Percentiles rank a stretch among this genome's conserved stretches.
These are phyloP conservation scores for Drosophila koepferae DNA, from an alignment of 2,888 invertebrate species.

Conservation along the genomic window DNA sequence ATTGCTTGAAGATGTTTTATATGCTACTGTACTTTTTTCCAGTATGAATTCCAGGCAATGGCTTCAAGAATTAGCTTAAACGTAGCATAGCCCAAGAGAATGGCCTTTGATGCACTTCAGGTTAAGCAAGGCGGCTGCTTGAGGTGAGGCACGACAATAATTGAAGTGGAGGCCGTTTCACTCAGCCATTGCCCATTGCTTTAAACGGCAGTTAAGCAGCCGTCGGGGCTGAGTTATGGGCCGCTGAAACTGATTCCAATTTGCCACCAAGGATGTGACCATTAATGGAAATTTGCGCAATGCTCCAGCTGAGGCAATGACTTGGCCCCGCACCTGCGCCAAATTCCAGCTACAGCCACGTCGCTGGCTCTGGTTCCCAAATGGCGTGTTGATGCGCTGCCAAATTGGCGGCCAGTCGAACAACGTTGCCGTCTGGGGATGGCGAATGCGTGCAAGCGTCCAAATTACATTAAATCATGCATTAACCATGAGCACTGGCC, in stretches of 20 bases:
- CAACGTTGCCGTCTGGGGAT: constrained; percentile 29
- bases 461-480: constrained; percentile 82
- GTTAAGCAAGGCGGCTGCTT: neutral
- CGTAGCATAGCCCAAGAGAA: constrained; percentile 20
- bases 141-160: constrained; percentile 41
- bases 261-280: constrained; percentile 79
- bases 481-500: constrained; percentile 79
- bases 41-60: neutral
- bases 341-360: constrained; percentile 27
- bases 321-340: constrained; percentile 42
- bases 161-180: constrained; percentile 31
- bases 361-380: constrained; percentile 54
- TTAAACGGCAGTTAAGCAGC: constrained; percentile 70
- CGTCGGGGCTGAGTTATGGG: constrained; percentile 63
- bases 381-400: constrained; percentile 83
- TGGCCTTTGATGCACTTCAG: constrained; percentile 24
- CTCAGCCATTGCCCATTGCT: constrained; percentile 34
- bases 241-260: constrained; percentile 69
- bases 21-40: neutral
- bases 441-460: constrained; percentile 69
- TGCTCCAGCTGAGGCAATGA: constrained; percentile 56
- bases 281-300: constrained; percentile 78
- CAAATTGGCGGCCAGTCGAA: constrained; percentile 64
- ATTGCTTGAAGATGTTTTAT: neutral
- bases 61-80: constrained; percentile 36